Conservation (phyloP, 2,113 vertebrate species). For the Tenrec ecaudatus region DNA sequence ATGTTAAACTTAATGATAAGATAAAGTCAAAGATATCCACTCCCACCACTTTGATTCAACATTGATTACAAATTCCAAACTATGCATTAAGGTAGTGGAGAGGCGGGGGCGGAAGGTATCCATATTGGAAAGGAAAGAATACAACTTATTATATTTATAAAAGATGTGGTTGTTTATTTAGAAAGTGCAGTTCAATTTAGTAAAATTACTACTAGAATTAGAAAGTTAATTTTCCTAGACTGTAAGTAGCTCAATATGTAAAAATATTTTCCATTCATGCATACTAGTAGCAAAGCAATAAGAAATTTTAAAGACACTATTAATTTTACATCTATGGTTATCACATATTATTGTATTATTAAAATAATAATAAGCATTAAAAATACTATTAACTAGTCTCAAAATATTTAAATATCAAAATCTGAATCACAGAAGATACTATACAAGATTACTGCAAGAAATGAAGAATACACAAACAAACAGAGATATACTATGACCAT, state of each 20-base stretch:
- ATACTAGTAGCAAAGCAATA: neutral
- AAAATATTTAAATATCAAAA: constrained; percentile 22
- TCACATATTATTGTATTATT: too few species aligned
- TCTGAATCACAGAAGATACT: neutral
- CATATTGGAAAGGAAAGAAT: neutral
- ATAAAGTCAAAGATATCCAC: neutral
- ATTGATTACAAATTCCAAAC: constrained; percentile 4
- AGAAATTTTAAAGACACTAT: neutral
- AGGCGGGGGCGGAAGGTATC: neutral
- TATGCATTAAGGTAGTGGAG: neutral
- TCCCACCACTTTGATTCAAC: neutral
- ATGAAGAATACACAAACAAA: neutral
- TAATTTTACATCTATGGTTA: neutral
- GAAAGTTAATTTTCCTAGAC: neutral
- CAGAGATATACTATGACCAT: neutral
- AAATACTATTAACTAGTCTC: neutral
- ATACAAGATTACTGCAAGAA: neutral
- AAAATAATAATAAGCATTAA: neutral
- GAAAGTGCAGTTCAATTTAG: constrained; percentile 22
- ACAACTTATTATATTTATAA: neutral
- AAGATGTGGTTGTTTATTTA: neutral
- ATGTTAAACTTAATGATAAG: neutral
- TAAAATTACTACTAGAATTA: neutral
- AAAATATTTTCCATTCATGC: constrained; percentile 24
- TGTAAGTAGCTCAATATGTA: neutral